Base-by-base conservation (phyloP, 2,888 invertebrate genomes). In the Anodontia alba region DNA sequence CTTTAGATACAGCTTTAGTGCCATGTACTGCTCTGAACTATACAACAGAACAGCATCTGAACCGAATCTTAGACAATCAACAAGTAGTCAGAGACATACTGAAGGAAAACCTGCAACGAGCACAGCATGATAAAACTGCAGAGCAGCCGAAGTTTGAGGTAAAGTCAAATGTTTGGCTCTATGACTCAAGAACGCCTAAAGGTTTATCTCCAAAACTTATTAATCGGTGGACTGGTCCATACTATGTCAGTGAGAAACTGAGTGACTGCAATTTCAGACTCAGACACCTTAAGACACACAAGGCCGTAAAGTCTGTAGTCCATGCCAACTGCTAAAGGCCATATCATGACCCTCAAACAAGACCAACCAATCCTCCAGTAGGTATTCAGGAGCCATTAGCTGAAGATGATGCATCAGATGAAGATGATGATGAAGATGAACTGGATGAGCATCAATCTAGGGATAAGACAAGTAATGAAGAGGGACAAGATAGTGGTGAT, bases 271-370 rank as follows among this genome's bases (percentile, higher is more conserved):
- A 46, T 23, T 81, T 74, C 46, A 70, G 46, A 26, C 66, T 81
- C 5, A n/a, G 74, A 42, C 67, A 83, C 69, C 17, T 70, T 3
- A 66, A 69, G 31, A 76, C 73, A 20, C 69, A 77, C 42, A 69
- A 76, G 29, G 70, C 67, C 8, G 36, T 82, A 15, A 78, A 75
- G 42, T 29, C 36, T 49, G 46, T 74, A 29, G 70, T 74, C 10
- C 78, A 84, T 78, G 42, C 84, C 17, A 78, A 81, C 49, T 26
- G 79, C 33, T 46, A 79, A 42, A 82, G 73, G 38, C 80, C 80
- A 38, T 83, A 83, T 54, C 72, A 70, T 49, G 74, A 75, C 72
- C 80, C 80, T 7, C 33, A 51, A 20, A 26, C 66, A 29, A 75
- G 76, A 74, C 82, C 82, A 12, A 82, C 82, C n/a, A 82, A 78